Conservation (phyloP, 2,113 vertebrate species). For the Melanerpes aurifrons region DNA sequence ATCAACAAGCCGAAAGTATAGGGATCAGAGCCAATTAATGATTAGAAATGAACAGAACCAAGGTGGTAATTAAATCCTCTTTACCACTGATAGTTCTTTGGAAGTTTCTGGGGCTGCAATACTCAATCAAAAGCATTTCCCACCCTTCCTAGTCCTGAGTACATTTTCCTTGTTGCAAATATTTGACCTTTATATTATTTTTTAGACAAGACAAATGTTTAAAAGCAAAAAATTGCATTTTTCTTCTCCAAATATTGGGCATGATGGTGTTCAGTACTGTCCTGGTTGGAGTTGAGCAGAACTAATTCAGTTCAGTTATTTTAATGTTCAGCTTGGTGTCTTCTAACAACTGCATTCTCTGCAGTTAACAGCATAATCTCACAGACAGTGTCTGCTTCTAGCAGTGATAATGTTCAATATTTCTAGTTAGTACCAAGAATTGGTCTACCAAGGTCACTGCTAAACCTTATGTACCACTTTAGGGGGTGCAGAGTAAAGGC, state of each 20-base stretch:
- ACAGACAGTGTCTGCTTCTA: too few species aligned
- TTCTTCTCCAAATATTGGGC: neutral
- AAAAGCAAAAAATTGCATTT: neutral
- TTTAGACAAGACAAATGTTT: rapidly evolving
- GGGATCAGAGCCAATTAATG: neutral
- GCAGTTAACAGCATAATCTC: too few species aligned
- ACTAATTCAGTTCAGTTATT: too few species aligned
- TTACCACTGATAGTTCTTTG: neutral
- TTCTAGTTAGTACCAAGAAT: too few species aligned
- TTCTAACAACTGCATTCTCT: too few species aligned
- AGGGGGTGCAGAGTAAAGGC: too few species aligned
- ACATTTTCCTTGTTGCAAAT: neutral
- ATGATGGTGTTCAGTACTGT: neutral
- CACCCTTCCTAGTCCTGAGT: neutral
- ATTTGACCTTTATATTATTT: neutral
- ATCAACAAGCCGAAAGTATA: neutral
- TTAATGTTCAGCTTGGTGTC: too few species aligned
- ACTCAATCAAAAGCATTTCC: neutral
- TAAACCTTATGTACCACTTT: too few species aligned
- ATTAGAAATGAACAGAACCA: constrained; percentile 14
- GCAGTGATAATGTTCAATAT: too few species aligned
- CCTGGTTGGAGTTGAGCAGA: too few species aligned
- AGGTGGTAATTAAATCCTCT: neutral
- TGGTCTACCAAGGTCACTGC: too few species aligned
- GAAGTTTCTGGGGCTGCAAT: neutral